Evolutionary conservation across 2,888 invertebrate genomes (phyloP).

Genomic region (Drosophila kanekoi): DNA sequence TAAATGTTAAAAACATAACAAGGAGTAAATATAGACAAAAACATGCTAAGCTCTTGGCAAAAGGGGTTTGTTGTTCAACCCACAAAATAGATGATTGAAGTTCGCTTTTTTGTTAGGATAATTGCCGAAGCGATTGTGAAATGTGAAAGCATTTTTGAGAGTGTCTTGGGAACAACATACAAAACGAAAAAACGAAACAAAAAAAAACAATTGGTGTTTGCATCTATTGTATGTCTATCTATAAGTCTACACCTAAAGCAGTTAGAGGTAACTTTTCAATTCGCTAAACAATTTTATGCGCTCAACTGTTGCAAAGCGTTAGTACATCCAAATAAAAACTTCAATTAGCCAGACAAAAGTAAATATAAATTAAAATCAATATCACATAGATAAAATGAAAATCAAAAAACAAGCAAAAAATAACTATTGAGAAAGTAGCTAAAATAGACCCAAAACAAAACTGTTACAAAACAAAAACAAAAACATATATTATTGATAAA

Average conservation of each 20-base stretch:
- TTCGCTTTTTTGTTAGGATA: conserved; percentile 47
- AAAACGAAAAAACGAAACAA: conserved; percentile 23
- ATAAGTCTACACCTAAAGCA: conserved; percentile 33
- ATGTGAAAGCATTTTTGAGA: conserved; percentile 29
- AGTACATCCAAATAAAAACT: conserved; percentile 41
- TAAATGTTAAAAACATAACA: conserved; percentile 74
- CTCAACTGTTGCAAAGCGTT: conserved; percentile 41
- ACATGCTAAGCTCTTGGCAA: conserved; percentile 18
- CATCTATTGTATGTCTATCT: conserved; percentile 54
- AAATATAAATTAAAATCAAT: conserved; percentile 23
- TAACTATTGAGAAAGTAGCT: conserved; percentile 47
- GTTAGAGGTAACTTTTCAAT: conserved; percentile 25
- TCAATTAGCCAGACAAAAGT: conserved; percentile 50
- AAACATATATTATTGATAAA: conserved; percentile 53
- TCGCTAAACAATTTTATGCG: conserved; percentile 52
- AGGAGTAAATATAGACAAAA: conserved; percentile 25
- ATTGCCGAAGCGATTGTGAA: conserved; percentile 21
- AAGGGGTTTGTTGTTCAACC: conserved; percentile 20
- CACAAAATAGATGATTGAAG: too few relatives aligned
- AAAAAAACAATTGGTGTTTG: conserved; percentile 58
- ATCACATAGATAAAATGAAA: conserved; percentile 35
- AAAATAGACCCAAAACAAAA: conserved; percentile 32
- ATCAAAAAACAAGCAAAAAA: conserved; percentile 15
- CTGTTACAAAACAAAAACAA: conserved; percentile 29
- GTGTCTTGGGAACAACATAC: conserved; percentile 74